Evolutionary conservation across 2,797 vertebrate genomes (phyloP).

Genomic region (Gastrophryne carolinensis): DNA sequence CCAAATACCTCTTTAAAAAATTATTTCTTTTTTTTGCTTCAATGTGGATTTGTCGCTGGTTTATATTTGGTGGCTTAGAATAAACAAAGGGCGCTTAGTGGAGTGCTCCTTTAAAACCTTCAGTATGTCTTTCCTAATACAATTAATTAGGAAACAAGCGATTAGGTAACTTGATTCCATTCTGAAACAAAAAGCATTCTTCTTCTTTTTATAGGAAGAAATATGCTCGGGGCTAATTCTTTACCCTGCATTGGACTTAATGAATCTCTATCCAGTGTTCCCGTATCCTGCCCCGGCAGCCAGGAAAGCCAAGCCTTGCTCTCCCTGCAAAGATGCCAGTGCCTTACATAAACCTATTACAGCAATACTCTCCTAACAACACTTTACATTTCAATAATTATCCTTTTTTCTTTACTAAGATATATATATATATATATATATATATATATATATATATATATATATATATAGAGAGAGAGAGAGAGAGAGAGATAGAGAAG

Average conservation of each 20-base stretch:
- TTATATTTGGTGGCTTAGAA: too few species aligned
- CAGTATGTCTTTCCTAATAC: not conserved
- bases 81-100: too few species aligned
- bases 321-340: slow-evolving; percentile 28
- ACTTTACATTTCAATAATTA: not conserved
- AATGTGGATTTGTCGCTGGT: too few species aligned
- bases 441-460: not conserved
- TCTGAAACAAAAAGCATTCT: slow-evolving; percentile 28
- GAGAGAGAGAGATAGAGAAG: too few species aligned
- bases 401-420: not conserved
- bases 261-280: slow-evolving; percentile 23
- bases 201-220: slow-evolving; percentile 29
- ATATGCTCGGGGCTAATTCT: slow-evolving; percentile 18
- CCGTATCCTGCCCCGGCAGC: slow-evolving; percentile 26
- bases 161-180: slow-evolving; percentile 9
- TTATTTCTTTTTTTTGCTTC: too few species aligned
- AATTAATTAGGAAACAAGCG: slow-evolving; percentile 37
- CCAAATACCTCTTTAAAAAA: too few species aligned
- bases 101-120: not conserved
- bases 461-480: too few species aligned
- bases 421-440: not conserved
- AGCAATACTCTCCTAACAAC: not conserved
- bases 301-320: slow-evolving; percentile 21
- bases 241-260: slow-evolving; percentile 41
- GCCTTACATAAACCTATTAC: slow-evolving; percentile 23